Percentiles rank a stretch among this genome's conserved stretches.
Conservation (phyloP, 2,888 invertebrate genomes). For the Tetheella fluctuosa region DNA sequence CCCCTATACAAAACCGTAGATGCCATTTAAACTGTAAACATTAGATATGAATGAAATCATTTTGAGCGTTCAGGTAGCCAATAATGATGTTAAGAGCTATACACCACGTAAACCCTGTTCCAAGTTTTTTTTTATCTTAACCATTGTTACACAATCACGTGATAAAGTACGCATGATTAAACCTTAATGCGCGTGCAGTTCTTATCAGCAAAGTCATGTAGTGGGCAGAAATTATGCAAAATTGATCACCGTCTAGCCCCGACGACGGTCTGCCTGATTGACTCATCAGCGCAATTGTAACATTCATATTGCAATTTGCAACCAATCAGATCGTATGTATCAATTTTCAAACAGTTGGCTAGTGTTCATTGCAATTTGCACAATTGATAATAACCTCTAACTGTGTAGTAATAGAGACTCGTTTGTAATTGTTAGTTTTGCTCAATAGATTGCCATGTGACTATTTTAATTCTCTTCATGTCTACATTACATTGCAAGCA, state of each 20-base stretch:
- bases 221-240: neutral
- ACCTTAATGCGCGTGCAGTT: neutral
- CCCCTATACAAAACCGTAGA: neutral
- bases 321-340: constrained; percentile 30
- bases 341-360: constrained; percentile 25
- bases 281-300: constrained; percentile 31
- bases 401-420: neutral
- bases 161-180: neutral
- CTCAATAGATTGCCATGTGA: neutral
- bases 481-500: neutral
- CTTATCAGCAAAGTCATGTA: neutral
- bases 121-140: neutral
- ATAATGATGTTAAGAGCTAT: no score
- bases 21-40: no score
- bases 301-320: constrained; percentile 34
- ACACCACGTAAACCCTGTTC: no score
- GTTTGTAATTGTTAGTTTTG: neutral
- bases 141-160: neutral
- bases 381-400: neutral
- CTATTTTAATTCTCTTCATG: neutral
- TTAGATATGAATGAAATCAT: no score
- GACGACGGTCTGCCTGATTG: constrained; percentile 18
- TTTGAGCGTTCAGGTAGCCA: no score
- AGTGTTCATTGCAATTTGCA: neutral
- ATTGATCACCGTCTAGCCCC: constrained; percentile 20